Base-by-base conservation (phyloP, 2,888 invertebrate genomes). In the Hypercompe scribonia region DNA sequence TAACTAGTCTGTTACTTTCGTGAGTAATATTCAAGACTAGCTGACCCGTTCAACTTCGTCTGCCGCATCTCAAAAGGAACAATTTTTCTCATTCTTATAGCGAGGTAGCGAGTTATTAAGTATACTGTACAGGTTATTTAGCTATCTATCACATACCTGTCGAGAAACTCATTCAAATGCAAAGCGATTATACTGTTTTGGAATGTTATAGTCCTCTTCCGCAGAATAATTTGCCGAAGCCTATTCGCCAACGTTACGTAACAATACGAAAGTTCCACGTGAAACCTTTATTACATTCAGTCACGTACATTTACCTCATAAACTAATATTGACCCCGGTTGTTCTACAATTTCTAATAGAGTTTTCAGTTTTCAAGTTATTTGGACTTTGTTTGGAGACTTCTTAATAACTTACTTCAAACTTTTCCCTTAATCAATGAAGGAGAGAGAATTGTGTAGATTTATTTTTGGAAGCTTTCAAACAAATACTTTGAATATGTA, bases 231-330 rank as follows among this genome's bases (percentile, higher is more conserved):
- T 66, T 46, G 42, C 28, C 24, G 66, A 66, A 42, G 42, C 28
- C 28, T 42, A 42, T 42, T 42, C 10, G 21, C 24, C 10, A 5
- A 68, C 21, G 31, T 61, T 61, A 42, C 21, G 39, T 36, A 69
- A 42, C 11, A 39, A 69, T 42, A 28, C 28, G 24, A 69, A 82
- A 81, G 74, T 74, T 82, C 72, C 74, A 65, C 71, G 54, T 73
- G 50, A 61, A 33, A 61, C 28, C 50, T 80, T 80, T 83, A 81
- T 81, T 72, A 72, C 72, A 31, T 13, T 28, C 18, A 75, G 81
- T 78, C 81, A 83, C 81, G 81, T 83, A 67, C 68, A 0, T 34
- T 58, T 34, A 68, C 72, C 73, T 54, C 58, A 81, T 83, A 76
- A 75, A 76, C 72, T 76, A 71, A 81, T 78, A 76, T 75, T 72